A percentile compares a stretch with the other conserved stretches of the same genome.
phyloP scores from a whole-genome alignment of 2,888 invertebrate species.

The Taenaris catops region DNA sequence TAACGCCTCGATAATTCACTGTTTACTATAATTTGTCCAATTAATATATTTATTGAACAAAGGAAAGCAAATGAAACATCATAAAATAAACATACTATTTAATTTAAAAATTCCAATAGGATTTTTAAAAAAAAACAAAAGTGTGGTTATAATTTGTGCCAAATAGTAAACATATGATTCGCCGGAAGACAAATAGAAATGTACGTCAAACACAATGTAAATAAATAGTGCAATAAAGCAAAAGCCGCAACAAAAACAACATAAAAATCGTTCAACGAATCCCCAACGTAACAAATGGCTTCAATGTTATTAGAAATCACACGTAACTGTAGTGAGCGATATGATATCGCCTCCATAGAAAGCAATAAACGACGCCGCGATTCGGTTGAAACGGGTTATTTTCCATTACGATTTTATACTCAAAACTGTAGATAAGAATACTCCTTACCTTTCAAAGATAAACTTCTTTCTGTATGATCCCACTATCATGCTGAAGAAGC shows the following conservation, averaged over 20 bases:
- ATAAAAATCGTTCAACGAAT: constrained; percentile 3
- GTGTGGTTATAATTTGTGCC: constrained; percentile 8
- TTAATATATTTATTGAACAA: too few species aligned
- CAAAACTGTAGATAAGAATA: constrained; percentile 39
- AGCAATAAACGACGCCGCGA: constrained; percentile 61
- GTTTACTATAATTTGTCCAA: too few species aligned
- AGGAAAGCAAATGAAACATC: too few species aligned
- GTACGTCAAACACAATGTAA: constrained; percentile 5
- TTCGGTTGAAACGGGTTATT: constrained; percentile 64
- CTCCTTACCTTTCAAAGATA: constrained; percentile 82
- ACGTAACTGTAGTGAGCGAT: constrained; percentile 67
- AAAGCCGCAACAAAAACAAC: constrained; percentile 1
- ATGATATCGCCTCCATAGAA: constrained; percentile 65
- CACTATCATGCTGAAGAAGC: constrained; percentile 85
- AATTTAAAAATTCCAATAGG: not conserved
- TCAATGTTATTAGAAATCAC: constrained; percentile 60
- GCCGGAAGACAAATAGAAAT: constrained; percentile 10
- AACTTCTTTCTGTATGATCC: constrained; percentile 81
- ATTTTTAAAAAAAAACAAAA: constrained; percentile 7
- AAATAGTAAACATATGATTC: constrained; percentile 23
- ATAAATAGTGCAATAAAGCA: constrained; percentile 1
- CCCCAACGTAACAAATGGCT: constrained; percentile 10
- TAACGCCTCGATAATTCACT: too few species aligned
- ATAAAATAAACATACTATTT: too few species aligned
- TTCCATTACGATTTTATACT: constrained; percentile 51